phyloP scores from a whole-genome alignment of 2,888 invertebrate species.

The Junonia oenone region DNA sequence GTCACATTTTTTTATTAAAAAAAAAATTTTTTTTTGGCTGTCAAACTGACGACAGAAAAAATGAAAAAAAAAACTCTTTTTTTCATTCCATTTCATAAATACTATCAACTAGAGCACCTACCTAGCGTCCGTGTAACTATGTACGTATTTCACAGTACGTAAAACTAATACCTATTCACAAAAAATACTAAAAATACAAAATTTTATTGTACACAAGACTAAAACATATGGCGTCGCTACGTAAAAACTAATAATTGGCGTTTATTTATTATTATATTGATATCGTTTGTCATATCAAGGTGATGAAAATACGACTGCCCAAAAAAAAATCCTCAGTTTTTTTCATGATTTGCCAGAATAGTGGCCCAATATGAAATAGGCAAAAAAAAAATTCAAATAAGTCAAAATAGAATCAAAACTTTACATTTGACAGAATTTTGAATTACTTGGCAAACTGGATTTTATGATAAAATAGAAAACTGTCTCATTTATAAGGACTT shows the following conservation, averaged over 20 bases:
- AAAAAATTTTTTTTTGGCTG: neutral
- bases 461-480: too few species aligned
- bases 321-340: too few species aligned
- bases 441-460: too few species aligned
- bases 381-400: too few species aligned
- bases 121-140: conserved; percentile 25
- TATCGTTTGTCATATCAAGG: neutral
- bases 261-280: neutral
- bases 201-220: conserved; percentile 19
- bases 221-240: conserved; percentile 22
- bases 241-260: conserved; percentile 20
- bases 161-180: conserved; percentile 27
- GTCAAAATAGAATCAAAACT: too few species aligned
- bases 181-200: conserved; percentile 23
- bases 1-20: neutral
- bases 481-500: too few species aligned
- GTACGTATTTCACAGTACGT: conserved; percentile 12
- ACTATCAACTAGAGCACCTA: conserved; percentile 35
- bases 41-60: neutral
- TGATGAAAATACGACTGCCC: neutral
- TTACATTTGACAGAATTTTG: too few species aligned
- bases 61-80: conserved; percentile 3
- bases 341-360: too few species aligned
- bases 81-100: conserved; percentile 26
- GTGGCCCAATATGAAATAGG: too few species aligned